Percentiles rank a stretch among this genome's conserved stretches.
Evolutionary conservation across 2,797 vertebrate species (phyloP).

Genomic region (Thalassophryne amazonica): DNA sequence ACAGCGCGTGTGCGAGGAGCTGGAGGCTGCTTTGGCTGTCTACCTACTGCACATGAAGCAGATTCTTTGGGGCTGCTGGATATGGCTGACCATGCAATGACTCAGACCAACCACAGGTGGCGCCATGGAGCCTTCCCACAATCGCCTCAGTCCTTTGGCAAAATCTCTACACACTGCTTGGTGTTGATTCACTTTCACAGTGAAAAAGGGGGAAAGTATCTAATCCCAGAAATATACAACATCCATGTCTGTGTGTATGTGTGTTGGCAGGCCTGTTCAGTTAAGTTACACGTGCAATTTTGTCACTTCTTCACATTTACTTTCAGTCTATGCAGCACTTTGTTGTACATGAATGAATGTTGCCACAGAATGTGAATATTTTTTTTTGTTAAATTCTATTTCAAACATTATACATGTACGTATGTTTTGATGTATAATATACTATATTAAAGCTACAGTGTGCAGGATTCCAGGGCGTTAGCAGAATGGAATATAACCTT

Average conservation of each 20-base stretch:
- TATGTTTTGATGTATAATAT: slow-evolving; percentile 58
- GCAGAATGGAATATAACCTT: no score
- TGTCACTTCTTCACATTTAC: slow-evolving; percentile 28
- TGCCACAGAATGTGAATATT: slow-evolving; percentile 69
- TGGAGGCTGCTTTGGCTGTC: slow-evolving; percentile 80
- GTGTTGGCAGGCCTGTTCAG: slow-evolving; percentile 43
- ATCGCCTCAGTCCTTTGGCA: slow-evolving; percentile 53
- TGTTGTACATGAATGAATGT: slow-evolving; percentile 48
- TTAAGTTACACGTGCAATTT: slow-evolving; percentile 50
- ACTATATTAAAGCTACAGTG: no score
- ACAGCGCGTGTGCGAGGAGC: slow-evolving; percentile 81
- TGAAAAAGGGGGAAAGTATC: slow-evolving; percentile 37
- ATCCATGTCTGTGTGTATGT: slow-evolving; percentile 62
- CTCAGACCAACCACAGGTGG: slow-evolving; percentile 46
- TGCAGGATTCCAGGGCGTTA: no score
- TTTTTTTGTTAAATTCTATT: slow-evolving; percentile 66
- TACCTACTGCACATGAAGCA: slow-evolving; percentile 83
- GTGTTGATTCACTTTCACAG: slow-evolving; percentile 22
- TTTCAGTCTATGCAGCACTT: slow-evolving; percentile 33
- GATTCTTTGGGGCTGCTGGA: slow-evolving; percentile 84
- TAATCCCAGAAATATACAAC: slow-evolving; percentile 71
- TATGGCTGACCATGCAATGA: slow-evolving; percentile 85
- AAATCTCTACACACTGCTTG: slow-evolving; percentile 24
- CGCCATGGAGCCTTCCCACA: slow-evolving; percentile 34
- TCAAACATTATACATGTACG: slow-evolving; percentile 58